Evolutionary conservation across 1,140 invertebrate species (phyloP).

Genomic region (Drosophila burlai): DNA sequence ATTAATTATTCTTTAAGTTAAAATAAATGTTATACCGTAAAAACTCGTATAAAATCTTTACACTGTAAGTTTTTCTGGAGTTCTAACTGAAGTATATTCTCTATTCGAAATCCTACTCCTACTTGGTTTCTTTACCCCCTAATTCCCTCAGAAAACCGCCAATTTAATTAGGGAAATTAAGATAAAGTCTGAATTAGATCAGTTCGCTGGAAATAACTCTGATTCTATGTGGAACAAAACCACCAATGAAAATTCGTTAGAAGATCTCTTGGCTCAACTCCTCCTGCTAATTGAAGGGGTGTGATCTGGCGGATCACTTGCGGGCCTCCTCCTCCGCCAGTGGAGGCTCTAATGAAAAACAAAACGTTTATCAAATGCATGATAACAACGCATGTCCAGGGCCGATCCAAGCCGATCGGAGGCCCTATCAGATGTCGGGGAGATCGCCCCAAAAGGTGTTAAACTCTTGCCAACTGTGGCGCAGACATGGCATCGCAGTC

Average conservation of each 20-base stretch:
- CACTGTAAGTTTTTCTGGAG: neutral
- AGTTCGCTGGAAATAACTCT: neutral
- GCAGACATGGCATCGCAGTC: conserved; percentile 45
- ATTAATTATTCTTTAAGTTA: too few species aligned
- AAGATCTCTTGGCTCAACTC: neutral
- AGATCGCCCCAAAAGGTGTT: conserved; percentile 64
- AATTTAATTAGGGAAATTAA: conserved; percentile 1
- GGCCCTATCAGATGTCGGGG: conserved; percentile 60
- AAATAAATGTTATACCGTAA: too few species aligned
- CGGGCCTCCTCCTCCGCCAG: conserved; percentile 19
- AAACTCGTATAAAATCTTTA: too few species aligned
- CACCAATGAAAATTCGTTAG: conserved; percentile 7
- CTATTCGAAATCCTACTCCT: neutral
- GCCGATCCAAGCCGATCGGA: conserved; percentile 4
- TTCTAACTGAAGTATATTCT: neutral
- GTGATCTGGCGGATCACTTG: conserved; percentile 47
- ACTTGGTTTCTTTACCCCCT: too few species aligned
- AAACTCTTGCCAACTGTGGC: conserved; percentile 69
- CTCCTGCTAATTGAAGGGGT: conserved; percentile 72
- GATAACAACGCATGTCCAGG: conserved; percentile 70
- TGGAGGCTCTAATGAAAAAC: conserved; percentile 76
- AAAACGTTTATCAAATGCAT: conserved; percentile 82
- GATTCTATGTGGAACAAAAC: conserved; percentile 24
- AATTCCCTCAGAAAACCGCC: too few species aligned
- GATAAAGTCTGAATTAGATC: neutral